Base-by-base conservation (phyloP, 2,888 invertebrate genomes). In the Lacanobia oleracea region DNA sequence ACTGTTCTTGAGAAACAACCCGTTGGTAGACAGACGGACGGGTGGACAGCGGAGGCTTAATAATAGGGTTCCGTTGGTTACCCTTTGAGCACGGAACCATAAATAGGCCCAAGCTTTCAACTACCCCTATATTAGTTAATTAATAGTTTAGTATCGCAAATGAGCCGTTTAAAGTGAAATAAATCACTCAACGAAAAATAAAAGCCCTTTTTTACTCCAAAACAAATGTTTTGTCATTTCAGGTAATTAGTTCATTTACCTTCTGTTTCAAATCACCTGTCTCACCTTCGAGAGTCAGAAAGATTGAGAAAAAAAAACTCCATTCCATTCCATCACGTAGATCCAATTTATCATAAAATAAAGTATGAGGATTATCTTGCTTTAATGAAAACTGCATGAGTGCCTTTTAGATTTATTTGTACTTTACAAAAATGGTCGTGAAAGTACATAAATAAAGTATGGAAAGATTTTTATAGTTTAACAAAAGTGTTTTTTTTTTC, bases 181-280 rank as follows among this genome's bases (percentile, higher is more conserved):
- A 45, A 69, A 68, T 40, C 45, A 37, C 23, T 57, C 23, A 59
- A 21, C 6, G 14, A 18, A 48, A 69, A 69, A 27, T 40, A 51
- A 51, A 37, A 27, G 2, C 4, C 2, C 0, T 18, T 9, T 70
- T 70, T 70, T 50, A 33, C 10, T 70, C 0, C 16, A 18, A 8
- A 71, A 50, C 43, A 78, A 72, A 79, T 59, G 45, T 60, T 16
- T 16, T 12, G 50, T 40, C 37, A 79, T 79, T 61, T 53, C 16
- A 27, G 16, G 12, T 65, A 51, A 74, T 76, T 65, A 33, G 75
- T 51, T 48, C 27, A 8, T 51, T 57, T 18, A 71, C 74, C 63
- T 54, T 40, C 40, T 73, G 16, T 33, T 33, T 37, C n/a, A 37
- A 64, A 76, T 61, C 21, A 61, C 27, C 27, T 45, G 54, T 33